These are phyloP conservation scores for Acipenser oxyrinchus DNA, from an alignment of 2,797 vertebrate genomes.

Conservation along the genomic window DNA sequence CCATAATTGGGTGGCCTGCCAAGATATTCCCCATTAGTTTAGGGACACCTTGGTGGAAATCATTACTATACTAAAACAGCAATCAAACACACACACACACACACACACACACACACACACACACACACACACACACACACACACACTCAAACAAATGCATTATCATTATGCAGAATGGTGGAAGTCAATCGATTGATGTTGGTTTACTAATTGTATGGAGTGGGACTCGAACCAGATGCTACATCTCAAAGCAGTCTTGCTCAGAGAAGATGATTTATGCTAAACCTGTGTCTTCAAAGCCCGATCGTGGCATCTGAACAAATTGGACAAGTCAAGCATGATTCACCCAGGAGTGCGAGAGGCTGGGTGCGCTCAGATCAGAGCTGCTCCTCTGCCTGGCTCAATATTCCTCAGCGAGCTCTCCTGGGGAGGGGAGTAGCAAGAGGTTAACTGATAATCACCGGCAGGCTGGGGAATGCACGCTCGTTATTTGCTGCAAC, in stretches of 20 bases:
- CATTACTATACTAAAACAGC: too few species aligned
- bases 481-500: too few species aligned
- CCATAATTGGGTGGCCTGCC: too few species aligned
- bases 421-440: not conserved
- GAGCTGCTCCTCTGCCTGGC: constrained; percentile 26
- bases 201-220: not conserved
- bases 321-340: constrained; percentile 36
- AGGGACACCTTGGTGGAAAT: too few species aligned
- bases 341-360: constrained; percentile 19
- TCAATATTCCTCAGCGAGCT: constrained; percentile 28
- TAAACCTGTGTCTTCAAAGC: constrained; percentile 37
- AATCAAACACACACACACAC: too few species aligned
- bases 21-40: too few species aligned
- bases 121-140: too few species aligned
- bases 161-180: not conserved
- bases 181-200: constrained; percentile 1
- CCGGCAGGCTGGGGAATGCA: too few species aligned
- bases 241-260: not conserved
- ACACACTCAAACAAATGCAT: not conserved
- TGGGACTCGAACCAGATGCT: not conserved
- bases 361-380: constrained; percentile 22
- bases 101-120: too few species aligned
- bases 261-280: constrained; percentile 21
- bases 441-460: too few species aligned
- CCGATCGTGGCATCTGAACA: constrained; percentile 23